Evolutionary conservation across 2,113 vertebrate species (phyloP).

Genomic region (Oceanodroma tethys): DNA sequence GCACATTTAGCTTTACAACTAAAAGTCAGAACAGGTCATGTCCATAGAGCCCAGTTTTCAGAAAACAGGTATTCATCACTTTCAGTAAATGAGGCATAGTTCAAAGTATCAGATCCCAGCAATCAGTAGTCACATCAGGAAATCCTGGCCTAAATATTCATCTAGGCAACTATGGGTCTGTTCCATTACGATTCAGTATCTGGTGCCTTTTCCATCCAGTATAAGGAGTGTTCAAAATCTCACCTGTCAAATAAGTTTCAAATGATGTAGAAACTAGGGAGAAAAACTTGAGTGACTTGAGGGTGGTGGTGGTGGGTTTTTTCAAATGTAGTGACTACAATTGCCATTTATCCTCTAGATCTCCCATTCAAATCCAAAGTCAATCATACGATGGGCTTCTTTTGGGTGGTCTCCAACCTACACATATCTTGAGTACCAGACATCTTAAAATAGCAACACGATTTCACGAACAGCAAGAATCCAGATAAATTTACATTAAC

Average conservation of each 20-base stretch:
- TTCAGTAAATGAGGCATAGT: neutral
- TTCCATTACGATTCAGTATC: neutral
- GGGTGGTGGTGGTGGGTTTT: fast-evolving
- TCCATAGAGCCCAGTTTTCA: neutral
- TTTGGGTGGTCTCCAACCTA: neutral
- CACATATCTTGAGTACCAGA: neutral
- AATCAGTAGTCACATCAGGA: neutral
- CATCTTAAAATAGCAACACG: neutral
- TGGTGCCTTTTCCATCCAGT: neutral
- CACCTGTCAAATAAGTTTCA: neutral
- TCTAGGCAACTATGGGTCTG: neutral
- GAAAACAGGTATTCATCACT: neutral
- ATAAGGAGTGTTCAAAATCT: neutral
- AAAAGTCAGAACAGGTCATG: neutral
- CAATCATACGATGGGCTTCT: neutral
- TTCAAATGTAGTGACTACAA: neutral
- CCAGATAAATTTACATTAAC: conserved; percentile 8
- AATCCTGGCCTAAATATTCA: neutral
- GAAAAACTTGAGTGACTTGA: neutral
- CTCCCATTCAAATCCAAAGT: neutral
- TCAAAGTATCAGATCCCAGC: neutral
- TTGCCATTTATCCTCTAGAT: neutral
- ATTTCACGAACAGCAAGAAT: neutral
- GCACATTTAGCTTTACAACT: neutral
- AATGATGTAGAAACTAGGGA: neutral